Conservation (phyloP, 2,888 invertebrate genomes). For the Cryptocheilus praepositus region DNA sequence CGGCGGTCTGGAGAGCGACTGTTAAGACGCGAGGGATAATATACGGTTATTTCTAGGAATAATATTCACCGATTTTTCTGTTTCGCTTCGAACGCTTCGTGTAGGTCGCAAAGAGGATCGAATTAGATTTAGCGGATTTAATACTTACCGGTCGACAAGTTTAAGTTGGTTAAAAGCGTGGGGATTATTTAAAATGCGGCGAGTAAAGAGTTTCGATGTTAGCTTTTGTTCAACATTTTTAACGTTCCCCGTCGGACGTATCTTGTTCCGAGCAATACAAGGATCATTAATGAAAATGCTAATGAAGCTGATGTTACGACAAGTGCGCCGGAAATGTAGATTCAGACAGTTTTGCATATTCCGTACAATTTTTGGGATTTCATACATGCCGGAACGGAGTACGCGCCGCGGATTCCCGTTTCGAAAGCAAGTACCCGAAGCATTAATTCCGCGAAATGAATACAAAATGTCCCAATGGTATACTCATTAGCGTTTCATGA, state of each 20-base stretch:
- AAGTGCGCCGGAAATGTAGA: slow-evolving; percentile 14
- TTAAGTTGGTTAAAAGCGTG: too few relatives aligned
- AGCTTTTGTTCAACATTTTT: too few relatives aligned
- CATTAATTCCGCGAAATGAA: slow-evolving; percentile 54
- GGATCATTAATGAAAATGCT: slow-evolving; percentile 8
- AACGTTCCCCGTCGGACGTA: background rate
- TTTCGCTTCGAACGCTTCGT: too few relatives aligned
- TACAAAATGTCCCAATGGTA: slow-evolving; percentile 57
- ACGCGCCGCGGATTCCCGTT: slow-evolving; percentile 39
- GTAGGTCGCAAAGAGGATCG: too few relatives aligned
- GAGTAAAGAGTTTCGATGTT: too few relatives aligned
- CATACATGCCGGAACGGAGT: slow-evolving; percentile 26
- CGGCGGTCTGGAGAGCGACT: too few relatives aligned
- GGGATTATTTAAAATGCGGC: too few relatives aligned
- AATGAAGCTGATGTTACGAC: slow-evolving; percentile 11
- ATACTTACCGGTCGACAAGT: too few relatives aligned
- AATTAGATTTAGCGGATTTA: too few relatives aligned
- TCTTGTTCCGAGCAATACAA: background rate
- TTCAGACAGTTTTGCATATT: slow-evolving; percentile 14
- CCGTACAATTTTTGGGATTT: slow-evolving; percentile 33
- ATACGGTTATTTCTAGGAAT: too few relatives aligned
- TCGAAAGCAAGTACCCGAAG: slow-evolving; percentile 44
- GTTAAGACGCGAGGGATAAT: too few relatives aligned
- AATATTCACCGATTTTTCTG: too few relatives aligned
- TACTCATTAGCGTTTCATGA: slow-evolving; percentile 55